Conservation (phyloP, 2,113 vertebrate species). For the Euleptes europaea region DNA sequence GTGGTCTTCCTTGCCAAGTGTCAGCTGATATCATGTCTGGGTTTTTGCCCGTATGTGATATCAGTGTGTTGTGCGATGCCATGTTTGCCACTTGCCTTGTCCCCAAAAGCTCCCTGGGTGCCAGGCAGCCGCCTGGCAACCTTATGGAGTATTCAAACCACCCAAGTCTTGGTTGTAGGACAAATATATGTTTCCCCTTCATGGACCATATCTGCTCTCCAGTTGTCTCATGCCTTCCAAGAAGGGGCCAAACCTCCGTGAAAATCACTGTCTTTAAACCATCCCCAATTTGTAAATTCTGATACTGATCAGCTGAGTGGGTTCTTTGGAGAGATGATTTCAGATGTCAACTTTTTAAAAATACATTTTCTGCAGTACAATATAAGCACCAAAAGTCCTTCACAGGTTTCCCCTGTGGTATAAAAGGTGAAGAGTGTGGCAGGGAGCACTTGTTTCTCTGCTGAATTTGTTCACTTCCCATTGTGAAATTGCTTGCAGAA, state of each 20-base stretch:
- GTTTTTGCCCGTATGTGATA: too few species aligned
- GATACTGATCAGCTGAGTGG: not conserved
- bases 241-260: too few species aligned
- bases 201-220: not conserved
- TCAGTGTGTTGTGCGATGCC: too few species aligned
- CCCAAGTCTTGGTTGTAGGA: not conserved
- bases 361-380: not conserved
- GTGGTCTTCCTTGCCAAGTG: too few species aligned
- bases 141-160: not conserved
- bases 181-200: not conserved
- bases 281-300: not conserved
- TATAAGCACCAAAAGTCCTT: constrained; percentile 9
- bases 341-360: constrained; percentile 4
- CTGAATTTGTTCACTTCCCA: constrained; percentile 1
- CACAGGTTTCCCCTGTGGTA: constrained; percentile 21
- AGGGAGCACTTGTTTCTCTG: constrained; percentile 12
- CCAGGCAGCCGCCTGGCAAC: too few species aligned
- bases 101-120: too few species aligned
- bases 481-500: constrained; percentile 18
- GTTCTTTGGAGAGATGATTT: constrained; percentile 13
- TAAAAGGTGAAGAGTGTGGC: not conserved
- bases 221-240: not conserved
- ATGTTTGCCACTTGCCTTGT: too few species aligned
- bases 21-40: too few species aligned
- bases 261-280: rapidly evolving